Evolutionary conservation across 2,113 vertebrate genomes (phyloP).

Genomic region (Saguinus imperator): DNA sequence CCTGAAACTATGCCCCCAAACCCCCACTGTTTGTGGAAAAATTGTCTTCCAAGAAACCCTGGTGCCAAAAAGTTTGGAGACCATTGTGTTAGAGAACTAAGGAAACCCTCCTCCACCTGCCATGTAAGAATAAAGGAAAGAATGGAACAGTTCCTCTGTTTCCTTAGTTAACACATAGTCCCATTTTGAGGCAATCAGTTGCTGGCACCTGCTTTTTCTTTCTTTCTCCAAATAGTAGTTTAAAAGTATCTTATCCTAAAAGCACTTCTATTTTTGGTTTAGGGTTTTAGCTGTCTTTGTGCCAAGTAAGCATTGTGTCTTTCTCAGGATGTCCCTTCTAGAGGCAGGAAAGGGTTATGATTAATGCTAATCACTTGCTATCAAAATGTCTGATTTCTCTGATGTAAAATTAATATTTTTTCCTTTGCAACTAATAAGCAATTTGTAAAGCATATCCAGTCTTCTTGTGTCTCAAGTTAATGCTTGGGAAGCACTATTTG

Average conservation of each 20-base stretch:
- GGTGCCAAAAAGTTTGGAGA: too few relatives aligned
- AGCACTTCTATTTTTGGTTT: neutral
- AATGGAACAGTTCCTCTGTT: neutral
- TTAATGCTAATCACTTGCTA: neutral
- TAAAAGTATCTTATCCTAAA: neutral
- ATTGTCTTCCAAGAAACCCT: too few relatives aligned
- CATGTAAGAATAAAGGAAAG: neutral
- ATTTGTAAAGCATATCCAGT: neutral
- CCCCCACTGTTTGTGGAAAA: too few relatives aligned
- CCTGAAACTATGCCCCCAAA: too few relatives aligned
- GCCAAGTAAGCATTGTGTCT: neutral
- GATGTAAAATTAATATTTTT: neutral
- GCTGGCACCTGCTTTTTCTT: neutral
- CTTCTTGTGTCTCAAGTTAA: neutral
- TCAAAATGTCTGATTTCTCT: neutral
- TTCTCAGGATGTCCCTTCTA: neutral
- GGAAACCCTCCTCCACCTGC: neutral
- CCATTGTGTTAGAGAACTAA: neutral
- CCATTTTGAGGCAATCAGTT: neutral
- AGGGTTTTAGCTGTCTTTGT: neutral
- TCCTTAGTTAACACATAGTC: neutral
- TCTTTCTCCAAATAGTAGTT: neutral
- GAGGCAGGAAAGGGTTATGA: neutral
- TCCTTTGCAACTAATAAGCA: neutral
- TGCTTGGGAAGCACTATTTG: neutral